Conservation (phyloP, 2,113 vertebrate genomes). For the Dasypus novemcinctus region DNA sequence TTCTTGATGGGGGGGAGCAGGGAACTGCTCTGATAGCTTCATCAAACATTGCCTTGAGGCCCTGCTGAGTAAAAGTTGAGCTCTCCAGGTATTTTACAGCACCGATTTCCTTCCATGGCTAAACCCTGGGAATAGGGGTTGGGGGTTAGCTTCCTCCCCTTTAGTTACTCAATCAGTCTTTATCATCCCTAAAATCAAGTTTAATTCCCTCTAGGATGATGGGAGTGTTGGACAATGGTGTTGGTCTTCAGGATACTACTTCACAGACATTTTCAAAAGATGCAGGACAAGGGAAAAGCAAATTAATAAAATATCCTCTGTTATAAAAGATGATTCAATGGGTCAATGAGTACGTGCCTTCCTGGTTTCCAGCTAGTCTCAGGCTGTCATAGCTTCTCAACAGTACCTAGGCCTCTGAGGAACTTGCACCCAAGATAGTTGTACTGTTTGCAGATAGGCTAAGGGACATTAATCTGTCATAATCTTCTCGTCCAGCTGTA, state of each 20-base stretch:
- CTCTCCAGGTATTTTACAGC: slow-evolving; percentile 98
- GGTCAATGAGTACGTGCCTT: too few relatives aligned
- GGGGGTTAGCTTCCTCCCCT: slow-evolving; percentile 97
- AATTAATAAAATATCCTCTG: slow-evolving; percentile 95
- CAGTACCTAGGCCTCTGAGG: background rate
- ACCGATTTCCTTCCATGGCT: slow-evolving; percentile 99
- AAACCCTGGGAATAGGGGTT: slow-evolving; percentile 97
- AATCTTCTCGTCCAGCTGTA: too few relatives aligned
- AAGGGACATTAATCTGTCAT: too few relatives aligned
- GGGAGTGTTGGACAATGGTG: slow-evolving; percentile 98
- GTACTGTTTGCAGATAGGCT: too few relatives aligned
- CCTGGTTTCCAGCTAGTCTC: background rate
- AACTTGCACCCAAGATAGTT: too few relatives aligned
- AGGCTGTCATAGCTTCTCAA: background rate
- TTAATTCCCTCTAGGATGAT: slow-evolving; percentile 99
- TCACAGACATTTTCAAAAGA: slow-evolving; percentile 98
- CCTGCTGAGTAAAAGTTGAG: slow-evolving; percentile 94
- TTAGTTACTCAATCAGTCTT: slow-evolving; percentile 97
- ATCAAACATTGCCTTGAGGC: slow-evolving; percentile 98
- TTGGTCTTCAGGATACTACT: slow-evolving; percentile 98
- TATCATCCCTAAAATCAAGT: slow-evolving; percentile 95
- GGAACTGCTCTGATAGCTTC: slow-evolving; percentile 96
- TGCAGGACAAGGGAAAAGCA: slow-evolving; percentile 97
- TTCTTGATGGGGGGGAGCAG: slow-evolving; percentile 93
- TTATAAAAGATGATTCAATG: background rate